A percentile compares a stretch with the other conserved stretches of the same genome.
Evolutionary conservation across 1,140 invertebrate species (phyloP).

Genomic region (Drosophila serrata): DNA sequence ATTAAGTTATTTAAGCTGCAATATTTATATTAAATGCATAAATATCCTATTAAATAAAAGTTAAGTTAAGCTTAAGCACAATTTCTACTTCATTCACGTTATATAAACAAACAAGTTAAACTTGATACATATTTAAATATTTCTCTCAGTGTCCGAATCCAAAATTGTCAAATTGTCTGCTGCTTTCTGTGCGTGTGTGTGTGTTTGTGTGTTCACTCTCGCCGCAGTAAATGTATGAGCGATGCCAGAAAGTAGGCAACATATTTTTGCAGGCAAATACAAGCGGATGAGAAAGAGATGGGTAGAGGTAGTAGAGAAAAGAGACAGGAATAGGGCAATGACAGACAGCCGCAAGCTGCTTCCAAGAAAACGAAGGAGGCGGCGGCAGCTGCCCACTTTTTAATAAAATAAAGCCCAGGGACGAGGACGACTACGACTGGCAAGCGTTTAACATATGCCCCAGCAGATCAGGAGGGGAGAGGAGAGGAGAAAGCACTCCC

Average conservation of each 20-base stretch:
- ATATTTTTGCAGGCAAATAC: conserved; percentile 38
- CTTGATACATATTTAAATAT: too few relatives aligned
- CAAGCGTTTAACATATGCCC: conserved; percentile 79
- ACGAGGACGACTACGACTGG: conserved; percentile 37
- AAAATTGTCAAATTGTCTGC: conserved; percentile 49
- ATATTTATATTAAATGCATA: too few relatives aligned
- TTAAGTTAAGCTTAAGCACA: too few relatives aligned
- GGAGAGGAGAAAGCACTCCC: conserved; percentile 3
- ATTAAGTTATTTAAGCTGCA: too few relatives aligned
- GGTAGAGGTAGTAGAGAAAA: neutral
- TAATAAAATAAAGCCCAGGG: conserved; percentile 67
- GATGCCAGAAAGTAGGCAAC: conserved; percentile 68
- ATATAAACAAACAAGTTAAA: too few relatives aligned
- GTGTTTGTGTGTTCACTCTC: conserved; percentile 33
- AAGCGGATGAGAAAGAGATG: neutral
- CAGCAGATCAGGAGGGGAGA: conserved; percentile 20
- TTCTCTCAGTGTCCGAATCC: conserved; percentile 6
- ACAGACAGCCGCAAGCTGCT: conserved; percentile 74
- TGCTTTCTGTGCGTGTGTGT: conserved; percentile 22
- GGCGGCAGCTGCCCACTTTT: conserved; percentile 65
- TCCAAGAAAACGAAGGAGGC: conserved; percentile 38
- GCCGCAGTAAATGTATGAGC: conserved; percentile 45
- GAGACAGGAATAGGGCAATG: conserved; percentile 51
- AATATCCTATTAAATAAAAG: too few relatives aligned
- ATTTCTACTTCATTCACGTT: too few relatives aligned